A percentile compares a stretch with the other conserved stretches of the same genome.
These are phyloP conservation scores for Micrastur ruficollis DNA, from an alignment of 2,797 vertebrate species.

Conservation along the genomic window DNA sequence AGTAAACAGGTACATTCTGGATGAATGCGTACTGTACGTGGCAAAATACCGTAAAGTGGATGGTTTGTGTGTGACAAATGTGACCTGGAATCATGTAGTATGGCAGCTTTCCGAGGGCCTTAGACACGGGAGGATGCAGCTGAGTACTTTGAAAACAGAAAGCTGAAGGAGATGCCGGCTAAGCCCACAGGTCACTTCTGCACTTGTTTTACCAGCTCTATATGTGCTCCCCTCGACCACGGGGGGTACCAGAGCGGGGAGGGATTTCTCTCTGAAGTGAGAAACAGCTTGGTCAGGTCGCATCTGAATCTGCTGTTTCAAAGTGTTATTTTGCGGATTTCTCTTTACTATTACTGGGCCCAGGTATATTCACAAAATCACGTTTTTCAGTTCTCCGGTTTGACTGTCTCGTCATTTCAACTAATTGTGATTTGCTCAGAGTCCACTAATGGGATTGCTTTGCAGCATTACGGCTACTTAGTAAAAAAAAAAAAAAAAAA, in stretches of 20 bases:
- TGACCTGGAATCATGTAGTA: neutral
- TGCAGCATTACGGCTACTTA: neutral
- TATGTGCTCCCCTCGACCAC: fast-evolving
- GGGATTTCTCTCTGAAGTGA: neutral
- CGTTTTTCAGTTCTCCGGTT: neutral
- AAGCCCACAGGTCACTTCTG: neutral
- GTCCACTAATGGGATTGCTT: neutral
- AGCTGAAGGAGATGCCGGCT: neutral
- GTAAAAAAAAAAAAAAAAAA: neutral
- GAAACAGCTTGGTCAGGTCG: neutral
- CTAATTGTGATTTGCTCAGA: neutral
- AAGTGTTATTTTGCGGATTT: neutral
- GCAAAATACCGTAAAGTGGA: neutral
- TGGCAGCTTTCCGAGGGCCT: neutral
- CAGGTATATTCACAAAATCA: neutral
- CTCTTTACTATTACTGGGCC: neutral
- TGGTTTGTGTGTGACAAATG: neutral
- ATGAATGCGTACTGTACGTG: fast-evolving
- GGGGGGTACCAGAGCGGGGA: neutral
- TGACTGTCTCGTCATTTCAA: neutral
- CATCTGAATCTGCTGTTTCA: neutral
- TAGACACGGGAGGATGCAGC: neutral
- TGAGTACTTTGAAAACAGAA: neutral
- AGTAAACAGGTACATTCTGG: conserved; percentile 35
- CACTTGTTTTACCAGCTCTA: neutral